These are phyloP conservation scores for Sebastes hopkinsi DNA, from an alignment of 2,797 vertebrate species.

Conservation along the genomic window DNA sequence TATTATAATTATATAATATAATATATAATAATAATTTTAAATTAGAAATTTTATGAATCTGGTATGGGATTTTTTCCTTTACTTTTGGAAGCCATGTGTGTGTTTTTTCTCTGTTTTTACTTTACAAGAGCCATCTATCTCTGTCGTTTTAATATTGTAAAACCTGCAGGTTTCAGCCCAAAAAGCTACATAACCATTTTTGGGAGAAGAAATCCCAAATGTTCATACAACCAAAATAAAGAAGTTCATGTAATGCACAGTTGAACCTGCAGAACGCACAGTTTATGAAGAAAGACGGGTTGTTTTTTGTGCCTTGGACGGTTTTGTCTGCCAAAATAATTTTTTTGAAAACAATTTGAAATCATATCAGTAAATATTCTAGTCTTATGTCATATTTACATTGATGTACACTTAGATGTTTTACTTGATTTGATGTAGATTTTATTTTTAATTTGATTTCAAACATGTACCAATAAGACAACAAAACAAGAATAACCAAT, in stretches of 20 bases:
- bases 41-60: not conserved
- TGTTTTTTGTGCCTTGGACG: not conserved
- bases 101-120: not conserved
- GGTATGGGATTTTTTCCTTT: not conserved
- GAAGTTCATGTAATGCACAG: too few species aligned
- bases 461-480: not conserved
- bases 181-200: not conserved
- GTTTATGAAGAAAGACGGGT: not conserved
- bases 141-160: not conserved
- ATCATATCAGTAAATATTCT: not conserved
- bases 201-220: not conserved
- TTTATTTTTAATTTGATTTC: too few species aligned
- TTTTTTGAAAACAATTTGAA: not conserved
- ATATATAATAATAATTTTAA: not conserved
- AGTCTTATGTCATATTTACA: not conserved
- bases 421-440: not conserved
- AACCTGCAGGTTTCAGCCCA: not conserved
- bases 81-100: not conserved
- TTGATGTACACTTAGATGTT: not conserved
- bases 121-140: not conserved
- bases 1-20: too few species aligned
- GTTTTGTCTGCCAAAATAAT: not conserved
- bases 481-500: not conserved
- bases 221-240: not conserved
- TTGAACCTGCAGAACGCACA: not conserved